These are phyloP conservation scores for Notothenia coriiceps DNA, from an alignment of 2,113 vertebrate species.

Conservation along the genomic window DNA sequence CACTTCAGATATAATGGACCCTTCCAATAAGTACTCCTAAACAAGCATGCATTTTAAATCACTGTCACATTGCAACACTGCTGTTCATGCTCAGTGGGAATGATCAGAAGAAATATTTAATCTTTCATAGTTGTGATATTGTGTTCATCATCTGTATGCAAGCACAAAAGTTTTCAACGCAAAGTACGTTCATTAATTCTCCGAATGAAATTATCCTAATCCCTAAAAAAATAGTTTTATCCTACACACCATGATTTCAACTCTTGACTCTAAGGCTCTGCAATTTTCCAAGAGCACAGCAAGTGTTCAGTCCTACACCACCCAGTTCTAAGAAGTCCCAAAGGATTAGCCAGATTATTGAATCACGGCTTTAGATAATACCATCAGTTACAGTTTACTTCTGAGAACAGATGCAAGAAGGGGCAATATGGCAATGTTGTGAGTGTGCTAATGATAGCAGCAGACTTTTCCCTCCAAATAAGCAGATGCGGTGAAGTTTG, in stretches of 20 bases:
- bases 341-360: slow-evolving; percentile 83
- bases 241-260: slow-evolving; percentile 59
- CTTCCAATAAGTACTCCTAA: slow-evolving; percentile 45
- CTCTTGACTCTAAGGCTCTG: slow-evolving; percentile 76
- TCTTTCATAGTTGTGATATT: slow-evolving; percentile 23
- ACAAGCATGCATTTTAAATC: slow-evolving; percentile 65
- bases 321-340: slow-evolving; percentile 76
- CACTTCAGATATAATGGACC: slow-evolving; percentile 50
- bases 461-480: slow-evolving; percentile 70
- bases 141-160: slow-evolving; percentile 12
- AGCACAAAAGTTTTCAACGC: slow-evolving; percentile 23
- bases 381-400: slow-evolving; percentile 83
- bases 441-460: slow-evolving; percentile 77
- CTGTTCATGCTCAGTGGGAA: slow-evolving; percentile 36
- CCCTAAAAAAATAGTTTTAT: slow-evolving; percentile 73
- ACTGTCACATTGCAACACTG: slow-evolving; percentile 10
- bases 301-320: slow-evolving; percentile 76
- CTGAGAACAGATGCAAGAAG: slow-evolving; percentile 78
- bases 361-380: slow-evolving; percentile 84
- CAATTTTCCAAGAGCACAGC: slow-evolving; percentile 77
- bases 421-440: slow-evolving; percentile 75
- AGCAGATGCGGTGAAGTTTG: slow-evolving; percentile 77
- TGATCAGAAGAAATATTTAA: slow-evolving; percentile 17
- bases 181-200: slow-evolving; percentile 62
- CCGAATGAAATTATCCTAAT: slow-evolving; percentile 71